Evolutionary conservation across 2,888 invertebrate genomes (phyloP).

Genomic region (Rhimphoctona megacephalus): DNA sequence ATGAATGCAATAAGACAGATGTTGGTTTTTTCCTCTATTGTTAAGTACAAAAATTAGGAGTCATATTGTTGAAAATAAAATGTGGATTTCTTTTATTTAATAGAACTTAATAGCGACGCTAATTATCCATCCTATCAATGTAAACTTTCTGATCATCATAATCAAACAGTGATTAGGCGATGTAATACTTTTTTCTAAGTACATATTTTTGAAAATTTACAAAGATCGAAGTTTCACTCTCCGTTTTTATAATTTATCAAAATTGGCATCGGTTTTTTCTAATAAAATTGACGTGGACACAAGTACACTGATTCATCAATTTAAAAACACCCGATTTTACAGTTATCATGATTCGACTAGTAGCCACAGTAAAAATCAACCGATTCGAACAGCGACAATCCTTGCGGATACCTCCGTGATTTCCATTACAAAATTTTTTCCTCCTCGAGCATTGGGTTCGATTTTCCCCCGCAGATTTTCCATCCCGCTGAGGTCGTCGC

Average conservation of each 20-base stretch:
- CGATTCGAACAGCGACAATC: conserved; percentile 26
- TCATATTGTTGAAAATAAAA: not conserved
- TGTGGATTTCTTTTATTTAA: too few relatives aligned
- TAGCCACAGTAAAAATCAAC: not conserved
- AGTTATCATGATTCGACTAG: not conserved
- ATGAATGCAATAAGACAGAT: not conserved
- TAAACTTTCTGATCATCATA: too few relatives aligned
- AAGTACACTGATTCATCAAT: not conserved
- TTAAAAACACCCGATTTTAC: not conserved
- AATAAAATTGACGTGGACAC: not conserved
- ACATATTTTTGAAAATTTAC: too few relatives aligned
- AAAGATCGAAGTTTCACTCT: too few relatives aligned
- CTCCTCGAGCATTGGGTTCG: not conserved
- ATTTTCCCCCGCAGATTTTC: conserved; percentile 51
- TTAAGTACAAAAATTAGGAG: not conserved
- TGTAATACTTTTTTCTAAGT: too few relatives aligned
- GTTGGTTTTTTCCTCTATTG: not conserved
- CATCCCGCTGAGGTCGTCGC: conserved; percentile 64
- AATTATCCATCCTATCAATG: too few relatives aligned
- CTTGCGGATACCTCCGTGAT: conserved; percentile 18
- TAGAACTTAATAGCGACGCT: too few relatives aligned
- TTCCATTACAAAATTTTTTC: conserved; percentile 35
- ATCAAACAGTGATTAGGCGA: too few relatives aligned
- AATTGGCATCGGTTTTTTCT: not conserved
- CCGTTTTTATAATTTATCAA: too few relatives aligned